Percentiles rank a stretch among this genome's conserved stretches.
These are phyloP conservation scores for Tenodera sinensis DNA, from an alignment of 2,888 invertebrate genomes.

Conservation along the genomic window DNA sequence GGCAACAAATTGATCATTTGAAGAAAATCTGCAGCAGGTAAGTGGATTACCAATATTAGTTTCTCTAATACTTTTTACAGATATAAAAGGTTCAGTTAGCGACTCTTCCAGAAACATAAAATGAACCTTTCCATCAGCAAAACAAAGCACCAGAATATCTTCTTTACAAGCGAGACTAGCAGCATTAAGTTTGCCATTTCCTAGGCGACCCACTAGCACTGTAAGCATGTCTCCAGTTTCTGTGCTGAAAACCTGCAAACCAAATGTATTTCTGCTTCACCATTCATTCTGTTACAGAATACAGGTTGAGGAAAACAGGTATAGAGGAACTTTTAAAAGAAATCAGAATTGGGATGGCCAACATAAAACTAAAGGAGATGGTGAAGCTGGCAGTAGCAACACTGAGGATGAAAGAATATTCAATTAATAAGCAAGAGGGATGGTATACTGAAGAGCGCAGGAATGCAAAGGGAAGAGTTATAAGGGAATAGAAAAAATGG, in stretches of 20 bases:
- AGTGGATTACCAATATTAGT: constrained; percentile 29
- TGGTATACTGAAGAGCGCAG: too few species aligned
- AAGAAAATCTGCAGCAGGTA: constrained; percentile 43
- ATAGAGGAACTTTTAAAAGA: too few species aligned
- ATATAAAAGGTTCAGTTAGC: constrained; percentile 22
- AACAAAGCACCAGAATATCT: constrained; percentile 34
- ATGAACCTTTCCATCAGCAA: constrained; percentile 29
- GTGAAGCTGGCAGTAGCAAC: too few species aligned
- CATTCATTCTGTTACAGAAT: too few species aligned
- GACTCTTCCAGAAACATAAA: constrained; percentile 36
- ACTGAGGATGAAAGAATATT: too few species aligned
- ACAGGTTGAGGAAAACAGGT: too few species aligned
- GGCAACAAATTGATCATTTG: constrained; percentile 57
- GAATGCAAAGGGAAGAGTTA: too few species aligned
- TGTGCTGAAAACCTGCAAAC: constrained; percentile 7
- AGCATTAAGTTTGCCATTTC: constrained; percentile 31
- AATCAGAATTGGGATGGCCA: too few species aligned
- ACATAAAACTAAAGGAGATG: too few species aligned
- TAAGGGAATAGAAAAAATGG: too few species aligned
- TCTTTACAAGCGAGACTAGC: constrained; percentile 33
- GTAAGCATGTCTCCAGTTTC: not conserved
- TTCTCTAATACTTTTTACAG: constrained; percentile 31
- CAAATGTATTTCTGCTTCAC: not conserved
- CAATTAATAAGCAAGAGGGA: too few species aligned
- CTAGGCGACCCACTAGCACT: not conserved